Percentiles rank a stretch among this genome's conserved stretches.
These are phyloP conservation scores for Tilapia sparmanii DNA, from an alignment of 2,113 vertebrate genomes.

Conservation along the genomic window DNA sequence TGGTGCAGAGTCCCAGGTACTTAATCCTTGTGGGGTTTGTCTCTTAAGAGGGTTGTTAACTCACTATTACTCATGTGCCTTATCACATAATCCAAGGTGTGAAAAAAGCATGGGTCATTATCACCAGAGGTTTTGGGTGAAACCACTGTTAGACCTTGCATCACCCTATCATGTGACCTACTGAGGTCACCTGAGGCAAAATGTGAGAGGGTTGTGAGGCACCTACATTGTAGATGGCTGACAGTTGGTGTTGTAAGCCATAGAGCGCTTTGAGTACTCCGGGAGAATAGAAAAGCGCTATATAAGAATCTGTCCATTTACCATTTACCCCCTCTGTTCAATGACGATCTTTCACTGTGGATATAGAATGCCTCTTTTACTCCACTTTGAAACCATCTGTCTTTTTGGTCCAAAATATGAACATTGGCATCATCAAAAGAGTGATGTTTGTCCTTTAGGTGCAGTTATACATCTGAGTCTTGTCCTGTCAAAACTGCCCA, in stretches of 20 bases:
- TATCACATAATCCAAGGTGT: not conserved
- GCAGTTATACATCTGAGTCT: not conserved
- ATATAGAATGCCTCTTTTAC: not conserved
- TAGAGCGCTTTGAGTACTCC: too few species aligned
- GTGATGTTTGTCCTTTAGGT: not conserved
- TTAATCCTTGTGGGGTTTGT: not conserved
- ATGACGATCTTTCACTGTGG: not conserved
- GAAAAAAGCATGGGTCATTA: not conserved
- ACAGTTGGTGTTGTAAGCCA: not conserved
- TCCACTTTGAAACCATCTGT: not conserved
- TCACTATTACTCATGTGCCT: not conserved
- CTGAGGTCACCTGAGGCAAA: not conserved
- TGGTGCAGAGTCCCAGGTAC: not conserved
- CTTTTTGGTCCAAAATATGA: not conserved
- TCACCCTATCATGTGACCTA: not conserved
- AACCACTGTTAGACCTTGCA: not conserved
- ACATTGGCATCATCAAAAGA: not conserved
- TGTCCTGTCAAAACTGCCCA: not conserved
- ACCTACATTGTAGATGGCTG: not conserved
- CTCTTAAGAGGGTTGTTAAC: not conserved
- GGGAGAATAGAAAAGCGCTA: too few species aligned
- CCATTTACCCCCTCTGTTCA: not conserved
- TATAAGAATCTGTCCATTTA: too few species aligned
- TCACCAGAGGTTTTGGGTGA: not conserved
- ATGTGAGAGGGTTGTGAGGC: not conserved